phyloP scores from a whole-genome alignment of 2,113 vertebrate species.

The Anas platyrhynchos region DNA sequence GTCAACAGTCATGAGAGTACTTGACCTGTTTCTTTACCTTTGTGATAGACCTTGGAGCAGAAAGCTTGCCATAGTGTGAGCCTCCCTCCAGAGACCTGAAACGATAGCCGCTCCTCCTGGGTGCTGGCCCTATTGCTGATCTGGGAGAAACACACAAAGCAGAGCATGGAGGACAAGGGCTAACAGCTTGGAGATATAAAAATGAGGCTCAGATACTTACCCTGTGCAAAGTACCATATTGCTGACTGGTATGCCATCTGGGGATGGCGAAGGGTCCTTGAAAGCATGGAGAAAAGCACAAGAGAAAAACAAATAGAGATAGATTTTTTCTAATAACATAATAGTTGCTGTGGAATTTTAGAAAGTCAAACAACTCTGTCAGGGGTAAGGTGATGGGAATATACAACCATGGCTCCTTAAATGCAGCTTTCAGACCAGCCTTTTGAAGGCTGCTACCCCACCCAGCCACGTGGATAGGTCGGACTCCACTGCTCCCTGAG shows the following conservation, averaged over 20 bases:
- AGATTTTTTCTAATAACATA: not conserved
- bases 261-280: not conserved
- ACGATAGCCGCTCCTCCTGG: not conserved
- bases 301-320: not conserved
- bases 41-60: fast-evolving
- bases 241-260: fast-evolving
- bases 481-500: not conserved
- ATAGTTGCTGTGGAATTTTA: not conserved
- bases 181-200: not conserved
- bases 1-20: not conserved
- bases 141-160: not conserved
- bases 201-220: not conserved
- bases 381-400: not conserved
- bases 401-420: not conserved
- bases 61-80: fast-evolving
- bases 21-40: not conserved
- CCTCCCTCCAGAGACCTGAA: not conserved
- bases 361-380: not conserved
- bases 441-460: not conserved
- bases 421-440: not conserved
- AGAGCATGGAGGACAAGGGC: fast-evolving
- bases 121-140: not conserved
- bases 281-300: not conserved
- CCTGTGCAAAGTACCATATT: fast-evolving
- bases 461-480: not conserved